phyloP scores from a whole-genome alignment of 1,140 invertebrate species.

The Cepaea nemoralis region DNA sequence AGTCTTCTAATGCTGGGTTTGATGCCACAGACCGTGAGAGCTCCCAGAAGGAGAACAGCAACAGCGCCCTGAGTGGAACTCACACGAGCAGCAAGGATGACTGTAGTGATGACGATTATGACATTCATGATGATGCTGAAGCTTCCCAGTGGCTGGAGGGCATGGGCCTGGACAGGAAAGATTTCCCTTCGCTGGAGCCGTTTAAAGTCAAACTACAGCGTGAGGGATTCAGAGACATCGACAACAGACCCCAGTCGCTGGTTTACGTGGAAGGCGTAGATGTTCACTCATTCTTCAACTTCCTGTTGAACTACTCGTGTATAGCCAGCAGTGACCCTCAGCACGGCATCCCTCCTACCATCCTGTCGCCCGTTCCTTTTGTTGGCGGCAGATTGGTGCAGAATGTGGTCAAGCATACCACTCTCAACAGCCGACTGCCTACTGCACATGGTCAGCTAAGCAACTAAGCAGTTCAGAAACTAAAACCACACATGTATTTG shows the following conservation, averaged over 20 bases:
- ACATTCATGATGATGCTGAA: constrained; percentile 66
- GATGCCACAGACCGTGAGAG: no score
- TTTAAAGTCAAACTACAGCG: constrained; percentile 76
- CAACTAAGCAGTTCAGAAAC: not conserved
- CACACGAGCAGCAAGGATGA: constrained; percentile 51
- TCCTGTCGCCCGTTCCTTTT: constrained; percentile 89
- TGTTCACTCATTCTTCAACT: constrained; percentile 90
- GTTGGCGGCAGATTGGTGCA: constrained; percentile 84
- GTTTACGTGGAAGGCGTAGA: constrained; percentile 83
- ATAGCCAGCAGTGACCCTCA: constrained; percentile 82
- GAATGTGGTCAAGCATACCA: constrained; percentile 76
- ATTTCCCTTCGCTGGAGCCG: constrained; percentile 83
- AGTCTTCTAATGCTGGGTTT: no score
- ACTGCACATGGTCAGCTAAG: no score
- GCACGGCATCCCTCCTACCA: constrained; percentile 90
- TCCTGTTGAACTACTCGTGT: constrained; percentile 88
- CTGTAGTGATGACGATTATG: constrained; percentile 71
- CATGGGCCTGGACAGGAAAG: constrained; percentile 73
- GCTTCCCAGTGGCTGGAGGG: constrained; percentile 66
- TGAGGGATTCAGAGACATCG: constrained; percentile 67
- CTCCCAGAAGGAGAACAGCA: no score
- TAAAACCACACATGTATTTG: constrained; percentile 33
- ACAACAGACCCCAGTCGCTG: constrained; percentile 80
- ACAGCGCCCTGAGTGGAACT: no score
- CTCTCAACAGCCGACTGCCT: not conserved